Evolutionary conservation across 2,888 invertebrate genomes (phyloP).

Genomic region (Lepetodrilus schrolli): DNA sequence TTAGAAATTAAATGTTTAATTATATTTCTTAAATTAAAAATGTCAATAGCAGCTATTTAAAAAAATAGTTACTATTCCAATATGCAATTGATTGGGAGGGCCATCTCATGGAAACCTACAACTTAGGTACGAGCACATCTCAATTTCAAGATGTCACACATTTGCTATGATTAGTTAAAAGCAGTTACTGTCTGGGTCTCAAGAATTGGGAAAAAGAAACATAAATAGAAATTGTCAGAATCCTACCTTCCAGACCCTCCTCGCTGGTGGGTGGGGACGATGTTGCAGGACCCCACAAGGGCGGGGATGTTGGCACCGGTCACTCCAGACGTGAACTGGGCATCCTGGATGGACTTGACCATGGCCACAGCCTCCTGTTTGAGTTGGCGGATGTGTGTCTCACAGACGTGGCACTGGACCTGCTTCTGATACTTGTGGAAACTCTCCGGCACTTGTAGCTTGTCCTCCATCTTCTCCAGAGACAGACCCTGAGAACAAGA

Average conservation of each 20-base stretch:
- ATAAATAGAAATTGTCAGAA: too few relatives aligned
- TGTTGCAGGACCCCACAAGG: constrained; percentile 54
- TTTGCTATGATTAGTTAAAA: too few relatives aligned
- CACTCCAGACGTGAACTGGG: constrained; percentile 52
- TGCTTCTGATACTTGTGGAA: constrained; percentile 49
- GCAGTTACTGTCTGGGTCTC: too few relatives aligned
- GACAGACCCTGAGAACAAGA: constrained; percentile 49
- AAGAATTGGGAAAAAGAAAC: too few relatives aligned
- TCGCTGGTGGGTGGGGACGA: constrained; percentile 44
- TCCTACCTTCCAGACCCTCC: not conserved
- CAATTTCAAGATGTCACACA: too few relatives aligned
- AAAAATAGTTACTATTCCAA: too few relatives aligned
- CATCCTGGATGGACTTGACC: constrained; percentile 68
- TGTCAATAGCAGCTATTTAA: too few relatives aligned
- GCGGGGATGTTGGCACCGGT: constrained; percentile 54
- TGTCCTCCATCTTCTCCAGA: constrained; percentile 56
- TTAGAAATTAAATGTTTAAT: too few relatives aligned
- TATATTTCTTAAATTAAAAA: too few relatives aligned
- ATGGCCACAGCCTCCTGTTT: constrained; percentile 68
- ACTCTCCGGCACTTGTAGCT: constrained; percentile 55
- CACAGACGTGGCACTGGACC: constrained; percentile 68
- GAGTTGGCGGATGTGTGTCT: constrained; percentile 61
- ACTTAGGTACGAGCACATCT: too few relatives aligned
- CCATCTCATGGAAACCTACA: too few relatives aligned
- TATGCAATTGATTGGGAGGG: too few relatives aligned